Evolutionary conservation across 2,113 vertebrate species (phyloP).

Genomic region (Plestiodon gilberti): DNA sequence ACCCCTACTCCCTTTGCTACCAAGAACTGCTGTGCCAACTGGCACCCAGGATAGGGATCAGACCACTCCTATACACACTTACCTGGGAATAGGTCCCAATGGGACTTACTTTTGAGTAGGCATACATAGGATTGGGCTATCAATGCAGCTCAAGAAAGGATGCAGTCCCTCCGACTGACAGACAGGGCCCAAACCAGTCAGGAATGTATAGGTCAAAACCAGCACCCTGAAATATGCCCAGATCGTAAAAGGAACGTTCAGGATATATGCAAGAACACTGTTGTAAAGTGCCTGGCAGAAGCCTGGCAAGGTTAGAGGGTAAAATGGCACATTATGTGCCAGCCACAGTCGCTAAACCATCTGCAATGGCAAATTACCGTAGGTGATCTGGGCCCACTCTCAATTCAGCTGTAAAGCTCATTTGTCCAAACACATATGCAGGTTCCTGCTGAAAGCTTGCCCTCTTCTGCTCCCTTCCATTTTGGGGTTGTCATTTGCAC

Average conservation of each 20-base stretch:
- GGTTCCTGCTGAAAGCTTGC: neutral
- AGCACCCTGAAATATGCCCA: neutral
- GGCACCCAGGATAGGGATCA: no score
- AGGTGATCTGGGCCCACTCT: neutral
- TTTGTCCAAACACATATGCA: neutral
- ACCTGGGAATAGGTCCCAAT: no score
- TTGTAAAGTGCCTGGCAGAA: neutral
- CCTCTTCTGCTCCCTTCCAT: neutral
- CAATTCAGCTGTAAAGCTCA: neutral
- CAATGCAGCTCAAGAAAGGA: neutral
- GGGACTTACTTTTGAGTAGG: no score
- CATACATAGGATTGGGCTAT: neutral
- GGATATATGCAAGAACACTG: neutral
- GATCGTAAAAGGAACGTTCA: neutral
- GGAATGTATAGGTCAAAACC: neutral
- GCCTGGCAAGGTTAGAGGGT: neutral
- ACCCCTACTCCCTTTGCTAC: no score
- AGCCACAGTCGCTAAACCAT: neutral
- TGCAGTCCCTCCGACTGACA: neutral
- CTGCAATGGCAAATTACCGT: no score
- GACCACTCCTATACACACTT: no score
- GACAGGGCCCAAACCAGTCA: neutral
- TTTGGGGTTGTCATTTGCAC: neutral
- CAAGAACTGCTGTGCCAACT: no score
- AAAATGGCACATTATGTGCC: neutral